Conservation (phyloP, 2,888 invertebrate species). For the Anoplius nigerrimus region DNA sequence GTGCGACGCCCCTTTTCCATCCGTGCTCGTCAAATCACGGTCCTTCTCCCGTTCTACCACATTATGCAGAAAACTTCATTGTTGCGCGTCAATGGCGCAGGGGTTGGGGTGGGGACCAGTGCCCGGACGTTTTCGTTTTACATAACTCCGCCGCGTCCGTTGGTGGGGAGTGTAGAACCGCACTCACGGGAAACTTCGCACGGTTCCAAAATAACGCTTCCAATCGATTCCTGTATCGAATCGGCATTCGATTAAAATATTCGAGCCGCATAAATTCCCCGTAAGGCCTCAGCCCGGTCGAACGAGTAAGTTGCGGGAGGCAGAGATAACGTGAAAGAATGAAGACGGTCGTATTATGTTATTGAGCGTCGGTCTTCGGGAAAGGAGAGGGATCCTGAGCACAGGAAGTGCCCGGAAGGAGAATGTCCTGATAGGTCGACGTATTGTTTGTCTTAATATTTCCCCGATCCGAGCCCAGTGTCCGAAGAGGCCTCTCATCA, state of each 20-base stretch:
- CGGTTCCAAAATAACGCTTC: too few species aligned
- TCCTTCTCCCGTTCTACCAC: conserved; percentile 45
- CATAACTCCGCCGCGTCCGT: conserved; percentile 41
- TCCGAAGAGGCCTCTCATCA: neutral
- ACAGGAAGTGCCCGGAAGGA: too few species aligned
- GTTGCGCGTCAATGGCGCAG: conserved; percentile 57
- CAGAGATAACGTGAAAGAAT: too few species aligned
- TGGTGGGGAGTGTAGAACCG: neutral
- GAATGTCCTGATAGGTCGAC: neutral
- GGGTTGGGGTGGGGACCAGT: conserved; percentile 41
- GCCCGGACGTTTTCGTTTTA: conserved; percentile 51
- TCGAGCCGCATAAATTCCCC: too few species aligned
- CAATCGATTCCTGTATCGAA: too few species aligned
- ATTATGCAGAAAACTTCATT: conserved; percentile 66
- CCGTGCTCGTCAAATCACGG: conserved; percentile 45
- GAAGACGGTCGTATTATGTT: too few species aligned
- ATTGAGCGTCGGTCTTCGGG: too few species aligned
- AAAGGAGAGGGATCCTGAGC: too few species aligned
- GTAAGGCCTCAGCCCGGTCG: too few species aligned
- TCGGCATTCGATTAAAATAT: neutral
- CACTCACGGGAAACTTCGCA: too few species aligned
- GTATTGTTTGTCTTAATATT: conserved; percentile 35
- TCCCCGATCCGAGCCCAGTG: conserved; percentile 11
- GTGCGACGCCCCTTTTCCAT: conserved; percentile 38
- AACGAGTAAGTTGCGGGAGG: too few species aligned